Percentiles rank a stretch among this genome's conserved stretches.
phyloP scores from a whole-genome alignment of 1,140 invertebrate genomes.

The Drosophila ficusphila region DNA sequence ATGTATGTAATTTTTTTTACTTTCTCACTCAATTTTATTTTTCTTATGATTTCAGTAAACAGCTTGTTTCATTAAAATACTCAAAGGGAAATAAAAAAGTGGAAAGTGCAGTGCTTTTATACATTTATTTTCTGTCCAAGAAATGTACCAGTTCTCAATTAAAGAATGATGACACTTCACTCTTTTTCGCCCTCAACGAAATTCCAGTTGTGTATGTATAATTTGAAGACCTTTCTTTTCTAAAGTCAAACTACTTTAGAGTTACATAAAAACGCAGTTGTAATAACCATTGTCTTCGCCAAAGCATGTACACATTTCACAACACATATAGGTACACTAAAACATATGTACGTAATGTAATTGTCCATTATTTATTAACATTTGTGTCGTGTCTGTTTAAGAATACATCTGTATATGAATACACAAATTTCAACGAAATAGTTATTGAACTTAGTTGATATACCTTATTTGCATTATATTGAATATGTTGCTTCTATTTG shows the following conservation, averaged over 20 bases:
- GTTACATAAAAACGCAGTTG: conserved; percentile 28
- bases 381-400: conserved; percentile 1
- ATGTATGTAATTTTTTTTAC: background rate
- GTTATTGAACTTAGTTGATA: no score
- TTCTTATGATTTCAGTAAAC: background rate
- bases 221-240: conserved; percentile 9
- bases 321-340: conserved; percentile 20
- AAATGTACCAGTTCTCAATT: background rate
- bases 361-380: conserved; percentile 22
- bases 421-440: background rate
- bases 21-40: background rate
- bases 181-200: conserved; percentile 13
- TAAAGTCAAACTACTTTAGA: conserved; percentile 4
- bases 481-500: conserved; percentile 5
- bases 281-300: conserved; percentile 3
- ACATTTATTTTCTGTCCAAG: background rate
- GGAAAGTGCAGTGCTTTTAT: background rate
- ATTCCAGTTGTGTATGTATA: conserved; percentile 31
- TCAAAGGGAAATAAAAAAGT: background rate
- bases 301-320: conserved; percentile 21
- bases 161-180: conserved; percentile 14
- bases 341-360: conserved; percentile 37
- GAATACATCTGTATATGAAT: background rate
- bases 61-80: no score
- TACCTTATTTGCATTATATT: conserved; percentile 42